Base-by-base conservation (phyloP, 2,113 vertebrate genomes). In the Kryptolebias marmoratus region DNA sequence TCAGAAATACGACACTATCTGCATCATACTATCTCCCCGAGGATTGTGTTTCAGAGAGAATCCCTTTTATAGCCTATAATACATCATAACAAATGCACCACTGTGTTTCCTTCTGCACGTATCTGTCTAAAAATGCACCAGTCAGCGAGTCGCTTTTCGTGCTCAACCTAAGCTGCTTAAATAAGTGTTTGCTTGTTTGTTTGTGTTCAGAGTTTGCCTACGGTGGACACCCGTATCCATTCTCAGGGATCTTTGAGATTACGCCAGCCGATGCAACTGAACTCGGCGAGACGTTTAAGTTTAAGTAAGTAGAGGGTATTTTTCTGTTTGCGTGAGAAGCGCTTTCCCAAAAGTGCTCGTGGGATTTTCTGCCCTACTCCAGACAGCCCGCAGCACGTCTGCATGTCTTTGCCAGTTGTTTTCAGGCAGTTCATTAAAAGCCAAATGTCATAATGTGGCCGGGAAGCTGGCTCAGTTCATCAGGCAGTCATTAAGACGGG, bases 221-320 rank as follows among this genome's bases (percentile, higher is more conserved):
- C 84, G 97, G 98, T 85, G 98, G 97, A 87, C 98, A 99, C 90
- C 97, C 98, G 0, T 99, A 99, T 85, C 96, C 97, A 31, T 99
- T 99, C 95, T 99, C 97, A 94, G 98, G 98, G 91, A 95, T 99
- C 93, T 99, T 99, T 94, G 97, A 99, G 94, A 99, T 99, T 84
- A 96, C 96, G 71, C 98, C 97, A 65, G 96, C 97, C 74, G 97
- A 99, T 83, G 96, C 97, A 84, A 95, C 96, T 42, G 97, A 99
- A 85, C 94, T 99, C 57, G 98, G 98, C 80, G 97, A 99, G 87
- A 98, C 97, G 13, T 99, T 99, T 92, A 98, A 98, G 92, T 99
- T 99, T 94, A 99, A 99, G 97, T 98, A 94, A 96, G 95, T 95
- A 5, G 6, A 7, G 10, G 2, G 14, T 31, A 12, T 59, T 57